Conservation (phyloP, 2,113 vertebrate species). For the Sorex araneus region DNA sequence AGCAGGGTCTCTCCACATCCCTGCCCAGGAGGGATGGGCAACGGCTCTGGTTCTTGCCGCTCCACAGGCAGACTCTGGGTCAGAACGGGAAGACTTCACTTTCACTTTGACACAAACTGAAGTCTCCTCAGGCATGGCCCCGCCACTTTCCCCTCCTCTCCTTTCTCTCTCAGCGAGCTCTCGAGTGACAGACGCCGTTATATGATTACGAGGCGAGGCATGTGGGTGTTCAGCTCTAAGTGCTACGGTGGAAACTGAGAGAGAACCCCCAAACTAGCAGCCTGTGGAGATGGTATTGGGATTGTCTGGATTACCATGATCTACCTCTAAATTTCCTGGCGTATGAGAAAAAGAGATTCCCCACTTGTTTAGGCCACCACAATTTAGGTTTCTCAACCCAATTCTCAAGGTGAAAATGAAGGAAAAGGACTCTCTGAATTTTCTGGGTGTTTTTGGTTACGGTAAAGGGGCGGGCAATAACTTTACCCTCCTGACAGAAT, state of each 20-base stretch:
- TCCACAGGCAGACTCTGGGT: not conserved
- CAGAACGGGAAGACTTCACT: not conserved
- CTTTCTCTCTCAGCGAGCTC: not conserved
- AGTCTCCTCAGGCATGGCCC: not conserved
- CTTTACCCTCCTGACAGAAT: not conserved
- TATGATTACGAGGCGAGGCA: not conserved
- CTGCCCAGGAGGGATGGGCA: not conserved
- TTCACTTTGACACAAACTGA: conserved; percentile 13
- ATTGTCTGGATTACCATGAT: not conserved
- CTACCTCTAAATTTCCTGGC: not conserved
- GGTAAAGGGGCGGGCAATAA: not conserved
- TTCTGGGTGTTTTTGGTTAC: not conserved
- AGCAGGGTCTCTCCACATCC: not conserved
- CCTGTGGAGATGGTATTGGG: not conserved
- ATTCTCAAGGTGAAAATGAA: not conserved
- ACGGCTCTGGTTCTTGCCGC: not conserved
- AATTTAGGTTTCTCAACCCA: not conserved
- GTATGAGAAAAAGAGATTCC: not conserved
- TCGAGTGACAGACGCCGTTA: not conserved
- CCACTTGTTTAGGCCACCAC: not conserved
- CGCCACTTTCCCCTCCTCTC: not conserved
- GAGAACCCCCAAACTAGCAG: not conserved
- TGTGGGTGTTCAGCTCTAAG: not conserved
- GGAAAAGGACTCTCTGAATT: not conserved
- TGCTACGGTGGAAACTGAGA: not conserved